Evolutionary conservation across 2,888 invertebrate genomes (phyloP).

Genomic region (Caenorhabditis plicata): DNA sequence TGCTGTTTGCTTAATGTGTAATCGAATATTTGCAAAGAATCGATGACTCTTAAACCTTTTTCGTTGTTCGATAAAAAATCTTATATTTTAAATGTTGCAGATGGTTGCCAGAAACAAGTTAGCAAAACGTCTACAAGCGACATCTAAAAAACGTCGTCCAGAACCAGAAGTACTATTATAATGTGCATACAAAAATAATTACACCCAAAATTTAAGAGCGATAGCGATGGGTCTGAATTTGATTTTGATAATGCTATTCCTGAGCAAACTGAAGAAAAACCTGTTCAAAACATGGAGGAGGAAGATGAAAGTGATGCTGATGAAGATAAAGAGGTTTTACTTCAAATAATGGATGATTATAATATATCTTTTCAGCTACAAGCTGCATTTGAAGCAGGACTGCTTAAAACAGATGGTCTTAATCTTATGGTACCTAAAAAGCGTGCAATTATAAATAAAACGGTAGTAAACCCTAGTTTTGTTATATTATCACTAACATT

Average conservation of each 20-base stretch:
- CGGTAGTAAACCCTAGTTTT: slow-evolving; percentile 71
- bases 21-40: background rate
- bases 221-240: slow-evolving; percentile 29
- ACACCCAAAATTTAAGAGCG: slow-evolving; percentile 26
- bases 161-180: slow-evolving; percentile 13
- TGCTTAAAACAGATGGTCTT: slow-evolving; percentile 79
- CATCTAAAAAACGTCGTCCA: slow-evolving; percentile 15
- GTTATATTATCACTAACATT: slow-evolving; percentile 1
- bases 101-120: slow-evolving; percentile 32
- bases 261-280: slow-evolving; percentile 14
- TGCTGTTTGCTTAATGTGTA: slow-evolving; percentile 1
- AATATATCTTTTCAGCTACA: slow-evolving; percentile 74
- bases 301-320: slow-evolving; percentile 19
- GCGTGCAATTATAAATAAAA: slow-evolving; percentile 76
- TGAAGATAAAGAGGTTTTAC: slow-evolving; percentile 23
- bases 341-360: background rate
- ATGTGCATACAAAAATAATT: background rate
- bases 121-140: slow-evolving; percentile 23
- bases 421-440: slow-evolving; percentile 71
- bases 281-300: slow-evolving; percentile 15
- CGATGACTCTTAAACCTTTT: background rate
- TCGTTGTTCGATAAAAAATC: background rate
- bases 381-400: slow-evolving; percentile 83
- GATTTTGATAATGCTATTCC: slow-evolving; percentile 34
- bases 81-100: background rate